Percentiles rank a stretch among this genome's conserved stretches.
phyloP scores from a whole-genome alignment of 2,797 vertebrate species.

The Spinus olivaceus region DNA sequence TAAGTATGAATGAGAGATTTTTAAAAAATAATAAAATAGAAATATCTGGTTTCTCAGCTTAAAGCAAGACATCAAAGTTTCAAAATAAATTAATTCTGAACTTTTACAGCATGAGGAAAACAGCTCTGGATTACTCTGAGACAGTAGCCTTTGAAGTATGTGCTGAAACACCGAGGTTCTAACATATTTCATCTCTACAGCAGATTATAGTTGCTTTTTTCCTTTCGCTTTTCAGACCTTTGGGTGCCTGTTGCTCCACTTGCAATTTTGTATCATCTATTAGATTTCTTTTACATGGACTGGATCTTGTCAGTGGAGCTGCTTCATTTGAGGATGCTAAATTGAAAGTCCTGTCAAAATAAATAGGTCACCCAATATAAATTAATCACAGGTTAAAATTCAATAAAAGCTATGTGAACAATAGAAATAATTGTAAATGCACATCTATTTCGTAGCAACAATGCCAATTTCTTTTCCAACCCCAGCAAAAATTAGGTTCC shows the following conservation, averaged over 20 bases:
- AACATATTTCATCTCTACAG: not conserved
- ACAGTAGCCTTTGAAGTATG: not conserved
- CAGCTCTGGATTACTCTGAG: not conserved
- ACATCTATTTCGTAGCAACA: accelerated
- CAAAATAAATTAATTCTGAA: not conserved
- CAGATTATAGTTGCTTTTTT: not conserved
- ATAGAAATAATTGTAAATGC: not conserved
- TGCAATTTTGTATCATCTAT: not conserved
- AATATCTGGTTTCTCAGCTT: not conserved
- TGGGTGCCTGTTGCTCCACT: not conserved
- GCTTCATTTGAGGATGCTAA: not conserved
- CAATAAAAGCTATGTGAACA: not conserved
- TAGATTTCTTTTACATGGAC: not conserved
- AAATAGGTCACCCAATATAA: not conserved
- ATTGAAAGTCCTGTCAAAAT: not conserved
- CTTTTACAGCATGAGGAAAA: not conserved
- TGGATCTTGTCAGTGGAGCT: not conserved
- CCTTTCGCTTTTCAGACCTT: not conserved
- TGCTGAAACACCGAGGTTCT: not conserved
- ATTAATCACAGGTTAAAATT: not conserved
- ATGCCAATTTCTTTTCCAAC: not conserved
- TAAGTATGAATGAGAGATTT: not conserved
- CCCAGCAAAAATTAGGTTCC: not conserved
- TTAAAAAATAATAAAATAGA: not conserved
- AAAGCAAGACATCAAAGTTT: not conserved